These are phyloP conservation scores for Babylonia areolata DNA, from an alignment of 1,140 invertebrate species.

Conservation along the genomic window DNA sequence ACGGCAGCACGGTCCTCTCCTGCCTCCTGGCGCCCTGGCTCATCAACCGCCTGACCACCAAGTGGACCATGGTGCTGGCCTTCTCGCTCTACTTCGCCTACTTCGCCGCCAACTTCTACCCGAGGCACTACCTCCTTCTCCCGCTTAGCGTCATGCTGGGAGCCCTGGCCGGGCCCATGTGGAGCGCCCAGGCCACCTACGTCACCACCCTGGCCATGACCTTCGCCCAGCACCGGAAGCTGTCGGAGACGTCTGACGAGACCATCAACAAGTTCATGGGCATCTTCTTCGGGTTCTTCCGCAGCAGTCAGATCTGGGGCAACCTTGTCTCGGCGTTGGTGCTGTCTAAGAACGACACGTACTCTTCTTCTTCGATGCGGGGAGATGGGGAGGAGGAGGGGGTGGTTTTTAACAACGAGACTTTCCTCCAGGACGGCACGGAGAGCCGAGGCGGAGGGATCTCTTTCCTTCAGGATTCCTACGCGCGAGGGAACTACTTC, in stretches of 20 bases:
- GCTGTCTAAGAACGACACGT: slow-evolving; percentile 58
- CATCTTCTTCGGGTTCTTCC: slow-evolving; percentile 70
- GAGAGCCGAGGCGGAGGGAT: too few species aligned
- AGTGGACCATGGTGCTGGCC: slow-evolving; percentile 71
- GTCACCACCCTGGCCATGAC: slow-evolving; percentile 69
- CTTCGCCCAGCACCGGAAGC: slow-evolving; percentile 64
- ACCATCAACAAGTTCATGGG: slow-evolving; percentile 72
- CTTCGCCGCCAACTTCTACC: slow-evolving; percentile 72
- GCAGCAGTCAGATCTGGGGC: slow-evolving; percentile 72
- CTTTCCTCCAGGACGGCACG: not conserved
- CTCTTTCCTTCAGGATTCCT: slow-evolving; percentile 4
- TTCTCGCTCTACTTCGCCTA: slow-evolving; percentile 69
- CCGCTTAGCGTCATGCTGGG: slow-evolving; percentile 66
- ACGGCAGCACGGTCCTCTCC: slow-evolving; percentile 69
- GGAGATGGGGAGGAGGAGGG: too few species aligned
- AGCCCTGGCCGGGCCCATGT: slow-evolving; percentile 68
- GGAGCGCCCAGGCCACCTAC: slow-evolving; percentile 72
- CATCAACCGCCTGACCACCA: slow-evolving; percentile 67
- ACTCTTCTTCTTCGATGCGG: not conserved
- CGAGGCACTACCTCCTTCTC: slow-evolving; percentile 65
- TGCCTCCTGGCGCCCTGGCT: slow-evolving; percentile 72
- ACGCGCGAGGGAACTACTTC: not conserved
- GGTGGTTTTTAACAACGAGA: not conserved
- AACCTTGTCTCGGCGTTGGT: slow-evolving; percentile 71
- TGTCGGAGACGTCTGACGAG: slow-evolving; percentile 57